Evolutionary conservation across 2,888 invertebrate species (phyloP).

Genomic region (Salticus scenicus): DNA sequence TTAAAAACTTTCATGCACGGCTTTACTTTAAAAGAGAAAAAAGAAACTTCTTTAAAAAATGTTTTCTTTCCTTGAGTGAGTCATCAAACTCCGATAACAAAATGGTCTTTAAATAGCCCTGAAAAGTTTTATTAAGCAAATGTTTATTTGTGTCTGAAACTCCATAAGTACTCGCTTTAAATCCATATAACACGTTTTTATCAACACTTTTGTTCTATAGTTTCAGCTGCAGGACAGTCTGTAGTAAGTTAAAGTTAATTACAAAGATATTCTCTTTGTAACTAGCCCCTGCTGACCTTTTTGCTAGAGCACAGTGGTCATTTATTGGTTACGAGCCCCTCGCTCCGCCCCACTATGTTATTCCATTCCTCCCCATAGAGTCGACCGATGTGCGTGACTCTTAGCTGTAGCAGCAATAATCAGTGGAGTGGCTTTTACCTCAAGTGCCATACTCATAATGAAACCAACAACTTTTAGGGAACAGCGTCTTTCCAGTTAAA

Average conservation of each 20-base stretch:
- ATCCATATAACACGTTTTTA: not conserved
- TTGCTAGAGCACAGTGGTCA: slow-evolving; percentile 48
- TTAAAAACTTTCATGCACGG: too few species aligned
- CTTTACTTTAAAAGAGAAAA: too few species aligned
- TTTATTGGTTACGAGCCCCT: slow-evolving; percentile 66
- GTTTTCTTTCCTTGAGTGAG: not conserved
- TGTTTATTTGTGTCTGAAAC: not conserved
- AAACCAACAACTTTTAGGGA: slow-evolving; percentile 67
- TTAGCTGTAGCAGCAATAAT: slow-evolving; percentile 52
- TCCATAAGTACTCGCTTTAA: not conserved
- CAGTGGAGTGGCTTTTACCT: slow-evolving; percentile 67
- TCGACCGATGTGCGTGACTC: slow-evolving; percentile 54
- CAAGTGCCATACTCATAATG: slow-evolving; percentile 67
- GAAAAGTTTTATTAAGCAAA: slow-evolving; percentile 4
- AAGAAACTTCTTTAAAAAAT: not conserved
- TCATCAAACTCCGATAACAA: not conserved
- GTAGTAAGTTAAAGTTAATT: slow-evolving; percentile 15
- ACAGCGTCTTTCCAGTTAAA: slow-evolving; percentile 59
- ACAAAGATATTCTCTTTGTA: slow-evolving; percentile 54
- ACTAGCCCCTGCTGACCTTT: slow-evolving; percentile 64
- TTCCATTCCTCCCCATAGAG: slow-evolving; percentile 37
- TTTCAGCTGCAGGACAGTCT: not conserved
- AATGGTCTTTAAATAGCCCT: not conserved
- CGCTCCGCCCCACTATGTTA: slow-evolving; percentile 40
- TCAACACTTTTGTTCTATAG: not conserved